A percentile compares a stretch with the other conserved stretches of the same genome.
Conservation (phyloP, 2,888 invertebrate genomes). For the Petrophora chlorosata region DNA sequence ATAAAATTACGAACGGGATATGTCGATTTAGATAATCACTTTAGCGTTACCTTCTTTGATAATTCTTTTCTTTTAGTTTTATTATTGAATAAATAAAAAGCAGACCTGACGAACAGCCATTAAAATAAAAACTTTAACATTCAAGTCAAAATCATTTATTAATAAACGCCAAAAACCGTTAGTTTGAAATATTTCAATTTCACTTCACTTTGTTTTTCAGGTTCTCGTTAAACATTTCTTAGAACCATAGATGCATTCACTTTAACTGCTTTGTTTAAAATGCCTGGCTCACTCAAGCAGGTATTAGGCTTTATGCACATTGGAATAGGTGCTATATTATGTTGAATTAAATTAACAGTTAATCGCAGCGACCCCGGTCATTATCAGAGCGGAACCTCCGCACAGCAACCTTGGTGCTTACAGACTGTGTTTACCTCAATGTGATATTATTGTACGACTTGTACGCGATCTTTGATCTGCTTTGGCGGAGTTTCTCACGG, state of each 20-base stretch:
- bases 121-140: too few species aligned
- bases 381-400: conserved; percentile 60
- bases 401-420: conserved; percentile 43
- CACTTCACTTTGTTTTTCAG: background rate
- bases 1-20: conserved; percentile 29
- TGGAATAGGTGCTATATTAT: conserved; percentile 18
- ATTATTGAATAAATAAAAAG: too few species aligned
- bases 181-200: too few species aligned
- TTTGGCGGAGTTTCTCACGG: conserved; percentile 9
- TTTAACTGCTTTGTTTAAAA: conserved; percentile 4
- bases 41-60: conserved; percentile 17
- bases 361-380: conserved; percentile 46
- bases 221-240: background rate
- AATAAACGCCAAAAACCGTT: too few species aligned
- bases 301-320: conserved; percentile 7
- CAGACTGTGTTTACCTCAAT: conserved; percentile 33
- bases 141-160: too few species aligned
- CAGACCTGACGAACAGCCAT: too few species aligned
- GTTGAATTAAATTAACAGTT: conserved; percentile 31
- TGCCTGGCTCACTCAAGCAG: conserved; percentile 4
- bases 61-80: too few species aligned
- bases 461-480: conserved; percentile 10
- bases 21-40: conserved; percentile 24
- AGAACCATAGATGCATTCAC: conserved; percentile 18
- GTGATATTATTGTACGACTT: conserved; percentile 17